phyloP scores from a whole-genome alignment of 2,113 vertebrate species.

The Ursus arctos region DNA sequence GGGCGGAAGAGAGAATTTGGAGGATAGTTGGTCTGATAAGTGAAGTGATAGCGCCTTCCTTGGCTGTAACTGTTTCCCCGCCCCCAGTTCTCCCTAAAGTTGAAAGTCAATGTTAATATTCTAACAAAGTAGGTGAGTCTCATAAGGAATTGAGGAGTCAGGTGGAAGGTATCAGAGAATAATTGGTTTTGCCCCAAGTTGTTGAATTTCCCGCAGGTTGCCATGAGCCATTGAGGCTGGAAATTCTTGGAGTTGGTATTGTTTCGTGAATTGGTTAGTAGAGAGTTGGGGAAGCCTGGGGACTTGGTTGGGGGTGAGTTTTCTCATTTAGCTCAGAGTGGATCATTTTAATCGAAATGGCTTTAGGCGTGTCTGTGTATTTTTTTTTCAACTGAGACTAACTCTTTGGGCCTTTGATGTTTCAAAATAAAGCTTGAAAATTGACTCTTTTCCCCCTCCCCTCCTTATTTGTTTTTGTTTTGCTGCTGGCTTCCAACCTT shows the following conservation, averaged over 20 bases:
- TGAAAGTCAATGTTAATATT: neutral
- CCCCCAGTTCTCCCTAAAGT: neutral
- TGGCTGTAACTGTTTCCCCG: neutral
- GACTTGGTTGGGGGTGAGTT: slow-evolving; percentile 28
- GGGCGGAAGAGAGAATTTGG: neutral
- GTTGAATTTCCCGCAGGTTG: neutral
- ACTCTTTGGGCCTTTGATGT: slow-evolving; percentile 16
- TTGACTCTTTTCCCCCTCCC: neutral
- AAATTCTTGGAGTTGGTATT: slow-evolving; percentile 21
- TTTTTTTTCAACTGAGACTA: slow-evolving; percentile 21
- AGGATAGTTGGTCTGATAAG: neutral
- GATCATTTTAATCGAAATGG: slow-evolving; percentile 6
- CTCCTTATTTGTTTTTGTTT: slow-evolving; percentile 69
- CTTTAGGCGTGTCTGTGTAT: neutral
- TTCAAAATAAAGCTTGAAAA: slow-evolving; percentile 61
- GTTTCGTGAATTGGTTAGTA: neutral
- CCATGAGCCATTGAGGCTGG: neutral
- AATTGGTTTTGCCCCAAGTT: neutral
- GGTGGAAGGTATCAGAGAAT: neutral
- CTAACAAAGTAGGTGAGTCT: slow-evolving; percentile 19
- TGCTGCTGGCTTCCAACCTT: slow-evolving; percentile 77
- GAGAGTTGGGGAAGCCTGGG: neutral
- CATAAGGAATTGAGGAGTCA: neutral
- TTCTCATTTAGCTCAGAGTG: neutral
- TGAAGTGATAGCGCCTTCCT: neutral